Evolutionary conservation across 2,888 invertebrate genomes (phyloP), one percentile per base, ranked within the genome.

Genomic region (Phragmatobia fuliginosa): DNA sequence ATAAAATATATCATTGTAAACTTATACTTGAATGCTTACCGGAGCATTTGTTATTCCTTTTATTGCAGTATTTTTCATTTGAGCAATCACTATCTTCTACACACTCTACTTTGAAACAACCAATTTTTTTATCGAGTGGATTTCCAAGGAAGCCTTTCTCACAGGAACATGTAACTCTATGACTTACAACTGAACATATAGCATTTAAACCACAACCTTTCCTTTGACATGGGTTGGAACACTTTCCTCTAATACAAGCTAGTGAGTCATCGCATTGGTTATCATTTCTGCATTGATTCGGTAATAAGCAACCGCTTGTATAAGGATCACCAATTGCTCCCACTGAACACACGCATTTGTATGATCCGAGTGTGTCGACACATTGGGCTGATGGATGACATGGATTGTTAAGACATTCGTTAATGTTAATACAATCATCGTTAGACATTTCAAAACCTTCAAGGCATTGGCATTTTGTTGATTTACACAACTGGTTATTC

Each of bases 21-120:
- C 18, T 31, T 28, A 41, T 41, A 11, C 25, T 45, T 58, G 5
- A 41, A n/a, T 18, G 93, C 96, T 95, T 94, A 97, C 97, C 97
- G 80, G 96, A 95, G 87, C 98, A 98, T 91, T 97, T 98, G 88
- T 98, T 97, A 65, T 95, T 96, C 81, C 96, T 96, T 6, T 92
- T 89, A 84, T 98, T 97, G 85, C 98, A 98, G 79, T 96, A 96
- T 89, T 97, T 97, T 75, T 98, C 97, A 45, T 86, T 90, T 5
- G 97, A 92, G 85, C 98, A 98, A 80, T 98, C 98, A 56, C 96
- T 96, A 86, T 97, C 96, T 60, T 96, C 96, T 2, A 97, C 94
- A 90, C 98, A 99, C 92, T 98, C 98, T 3, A 98, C 98, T 91
- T 97, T 97, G 88, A 98, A 98, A 86, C 98, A 98, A 49, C 98